Conservation (phyloP, 2,113 vertebrate genomes). For the Pogonocichla stellata region DNA sequence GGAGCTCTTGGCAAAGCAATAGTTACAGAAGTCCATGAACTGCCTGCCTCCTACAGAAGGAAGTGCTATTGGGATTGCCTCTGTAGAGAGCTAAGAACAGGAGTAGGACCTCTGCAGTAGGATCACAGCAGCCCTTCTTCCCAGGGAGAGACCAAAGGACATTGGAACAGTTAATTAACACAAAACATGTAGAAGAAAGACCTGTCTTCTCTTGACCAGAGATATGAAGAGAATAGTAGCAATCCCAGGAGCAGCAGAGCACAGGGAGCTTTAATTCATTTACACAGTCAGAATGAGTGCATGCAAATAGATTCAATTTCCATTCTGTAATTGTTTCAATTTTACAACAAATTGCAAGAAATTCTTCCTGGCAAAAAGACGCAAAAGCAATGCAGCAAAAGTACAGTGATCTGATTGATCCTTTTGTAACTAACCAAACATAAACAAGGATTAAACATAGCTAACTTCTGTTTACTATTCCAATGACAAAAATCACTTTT, state of each 20-base stretch:
- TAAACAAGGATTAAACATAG: slow-evolving; percentile 54
- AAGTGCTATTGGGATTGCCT: neutral
- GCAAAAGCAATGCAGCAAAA: slow-evolving; percentile 14
- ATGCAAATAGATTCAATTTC: slow-evolving; percentile 3
- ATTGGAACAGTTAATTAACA: neutral
- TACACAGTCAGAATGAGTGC: neutral
- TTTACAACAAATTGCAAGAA: slow-evolving; percentile 28
- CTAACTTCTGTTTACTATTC: slow-evolving; percentile 55
- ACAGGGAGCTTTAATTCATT: neutral
- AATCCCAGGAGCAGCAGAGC: neutral
- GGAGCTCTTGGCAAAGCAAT: neutral
- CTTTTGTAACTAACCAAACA: slow-evolving; percentile 51
- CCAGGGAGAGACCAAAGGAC: neutral
- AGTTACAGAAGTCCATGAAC: neutral
- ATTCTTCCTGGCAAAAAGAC: slow-evolving; percentile 34
- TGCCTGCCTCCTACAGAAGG: neutral
- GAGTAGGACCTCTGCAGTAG: neutral
- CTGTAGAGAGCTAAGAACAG: neutral
- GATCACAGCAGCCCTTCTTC: neutral
- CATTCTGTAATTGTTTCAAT: slow-evolving; percentile 2
- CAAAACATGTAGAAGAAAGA: neutral
- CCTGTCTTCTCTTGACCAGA: neutral
- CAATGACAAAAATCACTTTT: slow-evolving; percentile 36
- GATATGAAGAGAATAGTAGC: neutral
- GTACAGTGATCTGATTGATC: neutral